Evolutionary conservation across 2,797 vertebrate species (phyloP).

Genomic region (Brachyrhaphis roseni): DNA sequence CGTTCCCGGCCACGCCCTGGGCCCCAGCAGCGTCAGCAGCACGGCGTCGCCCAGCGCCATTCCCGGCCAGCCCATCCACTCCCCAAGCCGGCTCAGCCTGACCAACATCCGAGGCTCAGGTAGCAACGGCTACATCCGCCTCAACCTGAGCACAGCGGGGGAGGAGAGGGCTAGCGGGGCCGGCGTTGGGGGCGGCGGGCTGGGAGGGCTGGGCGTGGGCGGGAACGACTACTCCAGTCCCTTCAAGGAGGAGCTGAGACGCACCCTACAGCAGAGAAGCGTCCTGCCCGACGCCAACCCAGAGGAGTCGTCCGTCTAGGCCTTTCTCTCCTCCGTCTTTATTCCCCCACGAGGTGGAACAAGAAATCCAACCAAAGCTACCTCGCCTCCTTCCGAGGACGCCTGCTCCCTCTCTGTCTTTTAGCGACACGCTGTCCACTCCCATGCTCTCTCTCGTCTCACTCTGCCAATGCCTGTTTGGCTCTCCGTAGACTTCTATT

Average conservation of each 20-base stretch:
- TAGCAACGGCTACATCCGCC: conserved; percentile 94
- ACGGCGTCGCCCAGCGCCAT: conserved; percentile 89
- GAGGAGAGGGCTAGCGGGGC: conserved; percentile 86
- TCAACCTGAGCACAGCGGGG: conserved; percentile 86
- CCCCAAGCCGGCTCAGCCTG: conserved; percentile 92
- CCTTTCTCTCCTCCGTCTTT: conserved; percentile 41
- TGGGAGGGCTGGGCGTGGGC: conserved; percentile 72
- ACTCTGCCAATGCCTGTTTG: conserved; percentile 75
- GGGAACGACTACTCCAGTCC: conserved; percentile 89
- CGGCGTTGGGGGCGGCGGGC: conserved; percentile 77
- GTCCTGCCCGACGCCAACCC: conserved; percentile 95
- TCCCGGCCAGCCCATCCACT: conserved; percentile 90
- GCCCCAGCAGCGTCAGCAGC: conserved; percentile 82
- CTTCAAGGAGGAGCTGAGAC: conserved; percentile 93
- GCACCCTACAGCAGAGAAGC: conserved; percentile 93
- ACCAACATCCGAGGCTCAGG: conserved; percentile 89
- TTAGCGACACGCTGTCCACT: conserved; percentile 58
- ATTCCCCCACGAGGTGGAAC: conserved; percentile 51
- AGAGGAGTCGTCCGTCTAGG: conserved; percentile 95
- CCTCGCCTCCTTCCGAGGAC: conserved; percentile 81
- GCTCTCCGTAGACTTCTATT: conserved; percentile 71
- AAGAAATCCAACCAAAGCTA: conserved; percentile 77
- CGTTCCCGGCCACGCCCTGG: conserved; percentile 92
- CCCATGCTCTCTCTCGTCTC: conserved; percentile 42
- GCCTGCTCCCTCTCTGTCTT: conserved; percentile 70